These are phyloP conservation scores for Psittacula cyanocephala DNA, from an alignment of 2,113 vertebrate genomes.

Conservation along the genomic window DNA sequence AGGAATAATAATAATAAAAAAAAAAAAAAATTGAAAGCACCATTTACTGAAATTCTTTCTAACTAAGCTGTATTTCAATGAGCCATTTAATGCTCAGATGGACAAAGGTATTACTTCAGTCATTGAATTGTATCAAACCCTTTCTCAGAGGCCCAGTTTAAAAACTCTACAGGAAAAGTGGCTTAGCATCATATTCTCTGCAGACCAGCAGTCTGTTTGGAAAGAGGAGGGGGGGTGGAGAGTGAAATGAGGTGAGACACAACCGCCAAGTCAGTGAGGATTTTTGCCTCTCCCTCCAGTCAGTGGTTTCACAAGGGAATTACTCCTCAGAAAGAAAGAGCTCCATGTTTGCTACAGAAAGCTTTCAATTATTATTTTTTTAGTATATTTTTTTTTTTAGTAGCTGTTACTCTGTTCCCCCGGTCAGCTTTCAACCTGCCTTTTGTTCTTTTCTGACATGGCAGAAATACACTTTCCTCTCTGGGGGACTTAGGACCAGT, in stretches of 20 bases:
- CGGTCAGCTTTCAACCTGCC: background rate
- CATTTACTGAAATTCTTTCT: conserved; percentile 76
- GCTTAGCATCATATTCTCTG: conserved; percentile 73
- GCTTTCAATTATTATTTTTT: background rate
- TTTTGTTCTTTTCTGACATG: conserved; percentile 32
- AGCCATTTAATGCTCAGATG: conserved; percentile 86
- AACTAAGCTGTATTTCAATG: conserved; percentile 84
- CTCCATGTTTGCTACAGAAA: background rate
- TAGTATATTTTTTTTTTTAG: background rate
- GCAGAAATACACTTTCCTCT: conserved; percentile 37
- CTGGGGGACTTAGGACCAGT: background rate
- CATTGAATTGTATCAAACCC: conserved; percentile 79
- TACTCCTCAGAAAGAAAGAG: conserved; percentile 29
- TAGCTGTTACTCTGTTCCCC: background rate
- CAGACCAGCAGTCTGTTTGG: conserved; percentile 64
- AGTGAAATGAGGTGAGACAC: conserved; percentile 69
- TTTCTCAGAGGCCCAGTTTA: conserved; percentile 77
- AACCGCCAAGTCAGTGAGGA: background rate
- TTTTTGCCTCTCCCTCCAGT: conserved; percentile 36
- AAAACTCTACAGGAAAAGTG: conserved; percentile 78
- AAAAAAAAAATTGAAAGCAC: conserved; percentile 70
- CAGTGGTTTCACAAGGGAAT: conserved; percentile 28
- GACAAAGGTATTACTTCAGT: conserved; percentile 86
- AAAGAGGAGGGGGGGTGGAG: background rate
- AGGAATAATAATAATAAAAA: conserved; percentile 47